Evolutionary conservation across 2,888 invertebrate species (phyloP), one percentile per base, ranked within the genome.

Genomic region (Cephus pygmeus): DNA sequence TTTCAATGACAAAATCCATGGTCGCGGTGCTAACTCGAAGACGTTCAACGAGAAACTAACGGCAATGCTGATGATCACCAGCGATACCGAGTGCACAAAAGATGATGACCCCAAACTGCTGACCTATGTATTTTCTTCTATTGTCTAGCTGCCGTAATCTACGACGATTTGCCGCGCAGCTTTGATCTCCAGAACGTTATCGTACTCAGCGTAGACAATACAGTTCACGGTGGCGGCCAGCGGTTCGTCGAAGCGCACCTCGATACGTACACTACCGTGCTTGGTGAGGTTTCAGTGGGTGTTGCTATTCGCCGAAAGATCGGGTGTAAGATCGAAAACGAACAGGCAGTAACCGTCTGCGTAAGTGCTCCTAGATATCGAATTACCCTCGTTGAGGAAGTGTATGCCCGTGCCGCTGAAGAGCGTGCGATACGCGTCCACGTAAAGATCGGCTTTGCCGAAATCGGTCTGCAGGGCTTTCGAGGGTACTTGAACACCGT

Each of bases 111-210:
- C 36, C 1, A 12, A 36, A 36, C 0, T 12, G 36, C 36, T 36
- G 12, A 4, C 36, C 36, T 0, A 12, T 12, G 12, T 36, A 12
- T 36, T 12, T 36, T 15, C 12, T 36, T 36, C 12, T 0, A 12
- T 1, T 69, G 69, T 30, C 30, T 30, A 69, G 0, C 30, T 11
- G 69, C 12, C 12, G 9, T 31, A n/a, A 74, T 83, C 84, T 12
- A 79, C 78, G 34, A 78, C 80, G 6, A 84, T 78, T 40, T 83
- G 79, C 9, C 83, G 75, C 4, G 80, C 69, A n/a, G 83, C 74
- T 71, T 87, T 85, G 11, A 87, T 86, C 78, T 88, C 85, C 23
- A 89, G 77, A 15, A 88, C 69, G 78, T 87, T 88, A 71, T 88
- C 86, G 71, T 84, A 88, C 77, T 88, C 88, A 0, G 85, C 83